A percentile compares a stretch with the other conserved stretches of the same genome.
Evolutionary conservation across 2,113 vertebrate genomes (phyloP).

Genomic region (Dipodomys ordii): DNA sequence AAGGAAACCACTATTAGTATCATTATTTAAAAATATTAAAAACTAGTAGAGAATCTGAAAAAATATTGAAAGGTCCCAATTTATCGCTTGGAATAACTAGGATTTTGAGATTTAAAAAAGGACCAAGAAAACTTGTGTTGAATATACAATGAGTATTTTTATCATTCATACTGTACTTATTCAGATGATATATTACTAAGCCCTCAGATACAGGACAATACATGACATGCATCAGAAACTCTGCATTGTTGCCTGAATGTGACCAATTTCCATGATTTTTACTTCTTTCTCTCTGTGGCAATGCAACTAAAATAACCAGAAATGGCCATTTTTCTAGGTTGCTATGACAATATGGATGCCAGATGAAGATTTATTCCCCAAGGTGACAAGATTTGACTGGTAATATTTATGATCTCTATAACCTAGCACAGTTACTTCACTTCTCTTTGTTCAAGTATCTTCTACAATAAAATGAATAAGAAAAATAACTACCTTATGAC

Average conservation of each 20-base stretch:
- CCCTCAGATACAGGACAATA: not conserved
- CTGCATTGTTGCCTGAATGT: not conserved
- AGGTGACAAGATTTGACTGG: not conserved
- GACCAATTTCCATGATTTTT: constrained; percentile 1
- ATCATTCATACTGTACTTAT: not conserved
- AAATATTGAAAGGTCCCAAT: not conserved
- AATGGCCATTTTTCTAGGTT: not conserved
- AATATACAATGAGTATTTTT: not conserved
- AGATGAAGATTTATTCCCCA: not conserved
- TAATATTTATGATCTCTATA: not conserved
- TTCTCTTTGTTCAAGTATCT: not conserved
- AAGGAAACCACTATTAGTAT: not conserved
- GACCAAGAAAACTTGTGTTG: not conserved
- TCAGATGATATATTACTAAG: not conserved
- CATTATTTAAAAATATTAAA: not conserved
- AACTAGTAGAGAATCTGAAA: not conserved
- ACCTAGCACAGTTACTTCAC: not conserved
- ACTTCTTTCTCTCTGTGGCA: not conserved
- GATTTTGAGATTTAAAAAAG: not conserved
- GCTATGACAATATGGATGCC: not conserved
- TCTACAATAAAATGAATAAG: not conserved
- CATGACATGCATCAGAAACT: not conserved
- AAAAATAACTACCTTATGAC: not conserved
- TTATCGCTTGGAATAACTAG: not conserved
- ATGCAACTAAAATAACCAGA: not conserved